Evolutionary conservation across 2,113 vertebrate species (phyloP).

Genomic region (Origma solitaria): DNA sequence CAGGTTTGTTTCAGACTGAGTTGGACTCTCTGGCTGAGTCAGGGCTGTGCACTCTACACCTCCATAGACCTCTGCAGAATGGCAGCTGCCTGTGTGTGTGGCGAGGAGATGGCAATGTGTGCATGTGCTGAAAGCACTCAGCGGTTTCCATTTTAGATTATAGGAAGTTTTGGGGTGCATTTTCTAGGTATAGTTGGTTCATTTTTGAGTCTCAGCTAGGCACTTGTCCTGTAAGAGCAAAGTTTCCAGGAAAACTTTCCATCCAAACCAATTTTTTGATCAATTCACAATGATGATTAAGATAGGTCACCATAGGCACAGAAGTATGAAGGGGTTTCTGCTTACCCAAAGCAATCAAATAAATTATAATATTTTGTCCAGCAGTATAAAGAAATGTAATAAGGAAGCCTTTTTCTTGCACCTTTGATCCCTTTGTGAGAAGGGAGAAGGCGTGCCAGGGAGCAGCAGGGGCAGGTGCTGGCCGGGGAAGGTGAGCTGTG

Average conservation of each 20-base stretch:
- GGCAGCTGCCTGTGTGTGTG: not conserved
- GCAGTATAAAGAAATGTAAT: not conserved
- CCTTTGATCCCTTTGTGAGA: not conserved
- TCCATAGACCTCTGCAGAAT: not conserved
- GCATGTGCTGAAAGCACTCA: not conserved
- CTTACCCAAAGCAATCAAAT: not conserved
- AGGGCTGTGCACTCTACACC: not conserved
- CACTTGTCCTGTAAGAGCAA: not conserved
- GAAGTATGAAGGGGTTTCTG: not conserved
- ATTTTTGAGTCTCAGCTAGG: not conserved
- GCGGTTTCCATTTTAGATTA: not conserved
- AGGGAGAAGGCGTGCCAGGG: not conserved
- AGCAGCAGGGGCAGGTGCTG: not conserved
- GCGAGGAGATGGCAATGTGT: accelerated
- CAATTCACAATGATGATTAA: not conserved
- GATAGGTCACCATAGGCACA: not conserved
- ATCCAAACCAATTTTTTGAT: not conserved
- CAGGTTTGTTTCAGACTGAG: not conserved
- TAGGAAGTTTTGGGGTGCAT: not conserved
- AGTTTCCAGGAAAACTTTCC: not conserved
- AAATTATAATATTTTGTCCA: not conserved
- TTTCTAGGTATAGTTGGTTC: not conserved
- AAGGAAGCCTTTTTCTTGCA: not conserved
- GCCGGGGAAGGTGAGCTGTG: accelerated
- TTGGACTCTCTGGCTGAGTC: not conserved